A percentile compares a stretch with the other conserved stretches of the same genome.
Evolutionary conservation across 2,888 invertebrate species (phyloP).

Genomic region (Cataglyphis rosenhaueri): DNA sequence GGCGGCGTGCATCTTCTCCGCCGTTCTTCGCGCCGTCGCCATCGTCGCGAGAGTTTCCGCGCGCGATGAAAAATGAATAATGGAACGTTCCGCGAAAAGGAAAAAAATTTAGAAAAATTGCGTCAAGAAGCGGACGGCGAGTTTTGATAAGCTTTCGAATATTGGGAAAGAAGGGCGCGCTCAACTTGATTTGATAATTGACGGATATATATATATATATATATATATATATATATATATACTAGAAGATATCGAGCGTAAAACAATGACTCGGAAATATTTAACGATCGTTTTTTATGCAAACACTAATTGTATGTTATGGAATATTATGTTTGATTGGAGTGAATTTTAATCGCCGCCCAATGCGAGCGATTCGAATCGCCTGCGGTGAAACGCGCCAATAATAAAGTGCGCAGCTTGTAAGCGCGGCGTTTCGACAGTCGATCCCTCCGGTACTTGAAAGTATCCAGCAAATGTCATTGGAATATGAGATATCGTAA

Average conservation of each 20-base stretch:
- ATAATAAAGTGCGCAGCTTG: background rate
- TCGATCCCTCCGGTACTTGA: constrained; percentile 35
- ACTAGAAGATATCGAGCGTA: background rate
- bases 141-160: no score
- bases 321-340: constrained; percentile 11
- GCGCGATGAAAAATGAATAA: constrained; percentile 37
- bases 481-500: constrained; percentile 36
- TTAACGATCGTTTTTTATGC: background rate
- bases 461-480: constrained; percentile 51
- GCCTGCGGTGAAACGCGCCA: constrained; percentile 29
- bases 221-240: background rate
- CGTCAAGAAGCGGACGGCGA: no score
- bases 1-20: constrained; percentile 67
- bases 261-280: background rate
- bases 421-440: constrained; percentile 40
- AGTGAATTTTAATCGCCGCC: constrained; percentile 7
- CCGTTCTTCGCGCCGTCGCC: constrained; percentile 42
- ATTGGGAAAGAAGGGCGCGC: background rate
- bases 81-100: background rate
- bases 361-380: constrained; percentile 1
- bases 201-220: no score
- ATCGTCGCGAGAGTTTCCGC: constrained; percentile 53
- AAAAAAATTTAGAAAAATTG: background rate
- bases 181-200: background rate
- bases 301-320: constrained; percentile 18